These are phyloP conservation scores for Drosophila watanabei DNA, from an alignment of 1,140 invertebrate genomes.

Conservation along the genomic window DNA sequence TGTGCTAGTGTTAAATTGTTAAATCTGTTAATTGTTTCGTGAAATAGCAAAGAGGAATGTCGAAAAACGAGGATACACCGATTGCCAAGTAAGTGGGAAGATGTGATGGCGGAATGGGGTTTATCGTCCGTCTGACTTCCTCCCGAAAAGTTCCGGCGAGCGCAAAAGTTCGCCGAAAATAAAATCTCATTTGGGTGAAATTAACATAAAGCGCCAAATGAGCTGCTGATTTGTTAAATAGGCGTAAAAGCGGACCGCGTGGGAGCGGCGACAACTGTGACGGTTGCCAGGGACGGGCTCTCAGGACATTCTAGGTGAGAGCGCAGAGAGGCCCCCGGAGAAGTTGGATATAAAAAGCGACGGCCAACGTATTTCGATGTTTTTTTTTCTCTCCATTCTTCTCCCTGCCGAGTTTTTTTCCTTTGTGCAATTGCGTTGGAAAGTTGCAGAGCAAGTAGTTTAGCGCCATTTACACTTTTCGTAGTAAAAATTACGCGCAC, in stretches of 20 bases:
- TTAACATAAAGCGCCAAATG: conserved; percentile 77
- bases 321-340: conserved; percentile 65
- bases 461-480: conserved; percentile 82
- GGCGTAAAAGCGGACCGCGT: conserved; percentile 70
- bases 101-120: conserved; percentile 17
- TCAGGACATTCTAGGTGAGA: conserved; percentile 46
- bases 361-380: conserved; percentile 58
- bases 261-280: conserved; percentile 66
- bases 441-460: conserved; percentile 82
- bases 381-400: conserved; percentile 18
- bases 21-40: conserved; percentile 30
- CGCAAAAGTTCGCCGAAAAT: conserved; percentile 42
- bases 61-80: conserved; percentile 73
- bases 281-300: conserved; percentile 12
- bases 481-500: conserved; percentile 79
- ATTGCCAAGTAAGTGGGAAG: conserved; percentile 74
- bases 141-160: conserved; percentile 14
- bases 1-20: conserved; percentile 31
- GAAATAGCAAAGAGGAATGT: conserved; percentile 40
- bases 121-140: conserved; percentile 43
- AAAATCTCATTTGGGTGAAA: conserved; percentile 64
- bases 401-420: conserved; percentile 20
- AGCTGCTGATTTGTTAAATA: conserved; percentile 82
- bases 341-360: conserved; percentile 59
- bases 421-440: conserved; percentile 74